These are phyloP conservation scores for Ictidomys tridecemlineatus DNA, from an alignment of 2,113 vertebrate genomes.

Conservation along the genomic window DNA sequence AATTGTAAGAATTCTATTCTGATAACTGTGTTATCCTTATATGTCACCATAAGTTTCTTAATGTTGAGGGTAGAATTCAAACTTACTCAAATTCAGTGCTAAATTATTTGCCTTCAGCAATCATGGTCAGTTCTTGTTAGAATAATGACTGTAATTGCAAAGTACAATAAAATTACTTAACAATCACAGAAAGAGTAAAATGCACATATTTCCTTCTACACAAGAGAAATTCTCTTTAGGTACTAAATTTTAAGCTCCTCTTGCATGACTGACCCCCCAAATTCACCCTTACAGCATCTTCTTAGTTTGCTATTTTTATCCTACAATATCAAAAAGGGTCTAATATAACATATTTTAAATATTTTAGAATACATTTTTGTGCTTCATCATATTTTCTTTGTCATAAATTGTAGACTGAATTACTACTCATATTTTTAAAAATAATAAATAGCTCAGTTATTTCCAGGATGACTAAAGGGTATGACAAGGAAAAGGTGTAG, in stretches of 20 bases:
- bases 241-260: not conserved
- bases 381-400: not conserved
- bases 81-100: not conserved
- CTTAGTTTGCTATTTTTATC: not conserved
- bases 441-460: not conserved
- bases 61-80: not conserved
- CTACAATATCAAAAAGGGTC: not conserved
- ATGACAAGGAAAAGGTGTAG: not conserved
- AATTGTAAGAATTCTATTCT: not conserved
- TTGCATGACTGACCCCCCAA: not conserved
- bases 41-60: not conserved
- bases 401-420: not conserved
- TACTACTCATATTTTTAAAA: not conserved
- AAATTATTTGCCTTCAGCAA: not conserved
- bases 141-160: not conserved
- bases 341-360: not conserved
- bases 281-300: not conserved
- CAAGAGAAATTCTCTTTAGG: not conserved
- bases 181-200: not conserved
- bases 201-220: not conserved
- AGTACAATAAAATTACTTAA: slow-evolving; percentile 5
- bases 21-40: not conserved
- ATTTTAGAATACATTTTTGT: not conserved
- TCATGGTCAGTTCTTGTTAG: not conserved
- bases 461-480: not conserved